Conservation (phyloP, 2,888 invertebrate species). For the Mythimna albipuncta region DNA sequence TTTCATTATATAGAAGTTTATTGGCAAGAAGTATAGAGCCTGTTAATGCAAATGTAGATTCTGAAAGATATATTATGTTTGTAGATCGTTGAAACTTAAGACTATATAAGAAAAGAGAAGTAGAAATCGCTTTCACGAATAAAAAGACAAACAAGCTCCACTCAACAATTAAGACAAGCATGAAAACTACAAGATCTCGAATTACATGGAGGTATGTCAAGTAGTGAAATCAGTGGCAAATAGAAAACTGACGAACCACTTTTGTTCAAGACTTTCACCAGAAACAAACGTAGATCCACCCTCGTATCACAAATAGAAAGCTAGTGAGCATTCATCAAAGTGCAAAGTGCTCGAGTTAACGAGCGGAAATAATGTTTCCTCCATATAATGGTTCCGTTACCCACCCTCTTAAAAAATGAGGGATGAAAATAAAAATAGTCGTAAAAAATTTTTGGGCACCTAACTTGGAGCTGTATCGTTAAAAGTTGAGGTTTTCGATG, state of each 20-base stretch:
- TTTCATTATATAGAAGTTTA: background rate
- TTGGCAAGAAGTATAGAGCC: background rate
- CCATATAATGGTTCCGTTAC: conserved; percentile 85
- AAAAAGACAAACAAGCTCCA: conserved; percentile 1
- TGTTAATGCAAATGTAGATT: background rate
- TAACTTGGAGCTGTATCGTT: conserved; percentile 58
- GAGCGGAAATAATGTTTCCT: conserved; percentile 89
- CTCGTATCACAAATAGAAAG: conserved; percentile 76
- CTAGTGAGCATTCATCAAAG: conserved; percentile 88
- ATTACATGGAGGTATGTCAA: conserved; percentile 55
- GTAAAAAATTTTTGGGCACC: conserved; percentile 78
- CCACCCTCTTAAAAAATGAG: conserved; percentile 72
- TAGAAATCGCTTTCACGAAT: background rate
- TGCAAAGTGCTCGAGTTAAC: conserved; percentile 87
- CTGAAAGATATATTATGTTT: background rate
- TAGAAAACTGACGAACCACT: conserved; percentile 58
- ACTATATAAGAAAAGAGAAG: conserved; percentile 8
- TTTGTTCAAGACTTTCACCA: conserved; percentile 55
- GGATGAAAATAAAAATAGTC: conserved; percentile 78
- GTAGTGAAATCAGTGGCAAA: conserved; percentile 57
- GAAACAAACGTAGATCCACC: conserved; percentile 70
- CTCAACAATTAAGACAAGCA: conserved; percentile 24
- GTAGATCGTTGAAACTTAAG: background rate
- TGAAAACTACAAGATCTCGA: conserved; percentile 42
- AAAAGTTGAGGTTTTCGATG: conserved; percentile 54